A percentile compares a stretch with the other conserved stretches of the same genome.
Conservation (phyloP, 2,113 vertebrate species). For the Eulacestoma nigropectus region DNA sequence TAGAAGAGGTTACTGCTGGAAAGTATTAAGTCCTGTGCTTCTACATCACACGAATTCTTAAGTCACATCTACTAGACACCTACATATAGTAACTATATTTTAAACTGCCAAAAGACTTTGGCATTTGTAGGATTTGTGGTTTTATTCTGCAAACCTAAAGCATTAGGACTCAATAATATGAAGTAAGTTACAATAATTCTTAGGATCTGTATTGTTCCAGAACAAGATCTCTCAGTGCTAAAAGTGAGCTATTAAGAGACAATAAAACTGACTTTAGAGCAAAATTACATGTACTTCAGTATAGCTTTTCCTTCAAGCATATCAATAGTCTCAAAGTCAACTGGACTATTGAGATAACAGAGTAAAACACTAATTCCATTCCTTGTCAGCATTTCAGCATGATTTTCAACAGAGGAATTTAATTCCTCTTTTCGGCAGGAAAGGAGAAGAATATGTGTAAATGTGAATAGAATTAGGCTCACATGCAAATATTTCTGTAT, state of each 20-base stretch:
- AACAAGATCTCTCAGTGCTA: not conserved
- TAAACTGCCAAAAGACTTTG: not conserved
- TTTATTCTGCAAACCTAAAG: not conserved
- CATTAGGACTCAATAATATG: not conserved
- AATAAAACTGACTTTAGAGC: not conserved
- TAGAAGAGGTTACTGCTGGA: not conserved
- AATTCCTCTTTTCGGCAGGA: not conserved
- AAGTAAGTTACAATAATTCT: not conserved
- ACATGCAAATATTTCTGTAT: not conserved
- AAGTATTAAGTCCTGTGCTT: not conserved
- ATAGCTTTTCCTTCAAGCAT: not conserved
- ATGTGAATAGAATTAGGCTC: not conserved
- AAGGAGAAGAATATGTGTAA: not conserved
- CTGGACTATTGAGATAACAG: not conserved
- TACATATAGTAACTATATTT: not conserved
- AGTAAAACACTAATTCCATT: not conserved
- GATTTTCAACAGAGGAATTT: not conserved
- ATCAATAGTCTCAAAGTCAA: not conserved
- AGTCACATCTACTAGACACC: not conserved
- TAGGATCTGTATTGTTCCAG: not conserved
- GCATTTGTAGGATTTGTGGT: not conserved
- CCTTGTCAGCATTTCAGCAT: not conserved
- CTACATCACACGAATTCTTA: not conserved
- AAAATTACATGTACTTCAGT: not conserved
- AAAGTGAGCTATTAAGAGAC: not conserved